phyloP scores from a whole-genome alignment of 92 coral and sea anemone species.

The Metridium senile region DNA sequence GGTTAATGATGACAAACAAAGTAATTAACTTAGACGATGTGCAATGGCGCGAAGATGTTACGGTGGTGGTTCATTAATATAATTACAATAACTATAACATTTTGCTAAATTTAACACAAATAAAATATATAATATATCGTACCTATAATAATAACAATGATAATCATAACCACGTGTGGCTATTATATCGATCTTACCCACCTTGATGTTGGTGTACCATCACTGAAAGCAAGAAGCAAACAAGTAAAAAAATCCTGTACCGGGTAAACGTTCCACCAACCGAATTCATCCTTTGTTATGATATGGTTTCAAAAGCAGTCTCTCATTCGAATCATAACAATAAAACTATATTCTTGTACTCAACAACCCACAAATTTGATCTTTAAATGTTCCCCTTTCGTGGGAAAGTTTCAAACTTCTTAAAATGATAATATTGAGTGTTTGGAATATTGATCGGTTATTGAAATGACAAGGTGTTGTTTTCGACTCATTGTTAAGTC shows the following conservation, averaged over 20 bases:
- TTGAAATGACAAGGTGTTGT: neutral
- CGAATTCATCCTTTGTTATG: neutral
- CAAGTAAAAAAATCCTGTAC: neutral
- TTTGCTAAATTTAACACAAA: too few species aligned
- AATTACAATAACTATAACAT: too few species aligned
- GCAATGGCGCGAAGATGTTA: too few species aligned
- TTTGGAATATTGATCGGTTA: neutral
- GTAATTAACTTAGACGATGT: too few species aligned
- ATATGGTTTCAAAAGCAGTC: neutral
- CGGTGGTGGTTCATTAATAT: too few species aligned
- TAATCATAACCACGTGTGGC: too few species aligned
- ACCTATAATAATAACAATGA: too few species aligned
- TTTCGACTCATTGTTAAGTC: neutral
- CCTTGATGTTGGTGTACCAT: neutral
- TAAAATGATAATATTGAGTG: too few species aligned
- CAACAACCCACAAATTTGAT: neutral
- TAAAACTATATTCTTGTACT: neutral
- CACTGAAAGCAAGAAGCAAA: neutral
- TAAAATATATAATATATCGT: too few species aligned
- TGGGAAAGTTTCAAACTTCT: neutral
- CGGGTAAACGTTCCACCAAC: neutral
- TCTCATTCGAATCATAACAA: neutral
- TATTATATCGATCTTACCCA: too few species aligned
- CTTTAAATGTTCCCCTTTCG: too few species aligned
- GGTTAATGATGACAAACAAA: too few species aligned